Conservation (phyloP, 1,140 invertebrate species). For the Caenorhabditis tropicalis region DNA sequence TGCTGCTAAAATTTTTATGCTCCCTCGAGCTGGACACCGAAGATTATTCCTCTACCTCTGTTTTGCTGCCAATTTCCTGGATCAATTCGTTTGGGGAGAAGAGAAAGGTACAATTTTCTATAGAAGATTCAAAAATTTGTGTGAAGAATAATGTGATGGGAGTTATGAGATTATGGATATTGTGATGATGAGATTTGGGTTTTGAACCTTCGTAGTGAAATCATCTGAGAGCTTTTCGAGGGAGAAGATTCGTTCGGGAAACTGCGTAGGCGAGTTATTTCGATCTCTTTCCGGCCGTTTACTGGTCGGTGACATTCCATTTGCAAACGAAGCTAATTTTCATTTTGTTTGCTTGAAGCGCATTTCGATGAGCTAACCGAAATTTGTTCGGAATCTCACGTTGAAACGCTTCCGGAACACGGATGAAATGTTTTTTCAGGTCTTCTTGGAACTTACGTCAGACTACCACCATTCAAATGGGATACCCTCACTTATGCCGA, state of each 20-base stretch:
- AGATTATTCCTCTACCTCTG: slow-evolving; percentile 56
- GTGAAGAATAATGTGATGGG: neutral
- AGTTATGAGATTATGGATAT: neutral
- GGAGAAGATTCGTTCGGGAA: neutral
- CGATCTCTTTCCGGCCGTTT: neutral
- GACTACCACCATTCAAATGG: slow-evolving; percentile 58
- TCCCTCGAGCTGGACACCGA: slow-evolving; percentile 47
- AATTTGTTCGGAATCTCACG: neutral
- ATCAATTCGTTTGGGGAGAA: slow-evolving; percentile 61
- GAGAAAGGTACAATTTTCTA: slow-evolving; percentile 51
- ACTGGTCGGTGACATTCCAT: neutral
- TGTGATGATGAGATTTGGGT: neutral
- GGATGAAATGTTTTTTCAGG: slow-evolving; percentile 11
- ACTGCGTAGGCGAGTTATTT: slow-evolving; percentile 19
- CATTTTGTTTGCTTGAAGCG: neutral
- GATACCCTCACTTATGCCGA: slow-evolving; percentile 53
- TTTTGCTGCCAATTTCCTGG: slow-evolving; percentile 57
- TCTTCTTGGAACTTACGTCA: slow-evolving; percentile 57
- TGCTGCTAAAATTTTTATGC: slow-evolving; percentile 48
- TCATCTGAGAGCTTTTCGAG: neutral
- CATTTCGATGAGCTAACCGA: neutral
- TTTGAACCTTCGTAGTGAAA: neutral
- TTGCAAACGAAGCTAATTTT: slow-evolving; percentile 12
- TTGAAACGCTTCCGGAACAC: neutral
- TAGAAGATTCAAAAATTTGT: neutral